Evolutionary conservation across 2,888 invertebrate species (phyloP).

Genomic region (Geotrupes spiniger): DNA sequence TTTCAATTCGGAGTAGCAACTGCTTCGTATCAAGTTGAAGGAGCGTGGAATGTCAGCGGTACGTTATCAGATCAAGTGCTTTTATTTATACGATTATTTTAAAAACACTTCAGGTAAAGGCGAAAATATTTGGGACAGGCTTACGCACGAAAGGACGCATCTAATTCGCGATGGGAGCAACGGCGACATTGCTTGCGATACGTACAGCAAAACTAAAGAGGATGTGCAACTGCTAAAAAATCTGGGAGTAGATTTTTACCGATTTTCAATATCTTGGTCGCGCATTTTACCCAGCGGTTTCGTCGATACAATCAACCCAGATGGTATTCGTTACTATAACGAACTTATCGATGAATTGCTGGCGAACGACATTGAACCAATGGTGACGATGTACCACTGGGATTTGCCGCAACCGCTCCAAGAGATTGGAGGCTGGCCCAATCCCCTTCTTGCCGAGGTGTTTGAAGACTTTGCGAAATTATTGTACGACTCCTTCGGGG

Average conservation of each 20-base stretch:
- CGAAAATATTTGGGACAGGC: slow-evolving; percentile 67
- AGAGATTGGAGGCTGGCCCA: slow-evolving; percentile 65
- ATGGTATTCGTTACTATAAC: slow-evolving; percentile 63
- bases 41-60: slow-evolving; percentile 34
- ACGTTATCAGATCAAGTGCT: too few species aligned
- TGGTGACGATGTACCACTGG: slow-evolving; percentile 65
- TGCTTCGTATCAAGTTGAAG: slow-evolving; percentile 33
- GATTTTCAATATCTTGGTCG: slow-evolving; percentile 67
- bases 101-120: slow-evolving; percentile 54
- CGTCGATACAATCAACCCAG: slow-evolving; percentile 56
- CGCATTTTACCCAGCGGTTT: slow-evolving; percentile 61
- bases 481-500: slow-evolving; percentile 51
- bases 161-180: slow-evolving; percentile 55
- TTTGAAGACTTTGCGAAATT: slow-evolving; percentile 61
- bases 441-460: slow-evolving; percentile 58
- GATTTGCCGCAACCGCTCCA: slow-evolving; percentile 59
- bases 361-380: slow-evolving; percentile 55
- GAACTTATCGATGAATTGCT: slow-evolving; percentile 58
- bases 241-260: slow-evolving; percentile 57
- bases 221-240: slow-evolving; percentile 59
- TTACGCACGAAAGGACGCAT: slow-evolving; percentile 55
- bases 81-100: not conserved
- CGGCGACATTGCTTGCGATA: slow-evolving; percentile 65
- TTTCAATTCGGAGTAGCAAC: slow-evolving; percentile 34
- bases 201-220: slow-evolving; percentile 61